Evolutionary conservation across 1,140 invertebrate species (phyloP).

Genomic region (Sarcophaga bullata): DNA sequence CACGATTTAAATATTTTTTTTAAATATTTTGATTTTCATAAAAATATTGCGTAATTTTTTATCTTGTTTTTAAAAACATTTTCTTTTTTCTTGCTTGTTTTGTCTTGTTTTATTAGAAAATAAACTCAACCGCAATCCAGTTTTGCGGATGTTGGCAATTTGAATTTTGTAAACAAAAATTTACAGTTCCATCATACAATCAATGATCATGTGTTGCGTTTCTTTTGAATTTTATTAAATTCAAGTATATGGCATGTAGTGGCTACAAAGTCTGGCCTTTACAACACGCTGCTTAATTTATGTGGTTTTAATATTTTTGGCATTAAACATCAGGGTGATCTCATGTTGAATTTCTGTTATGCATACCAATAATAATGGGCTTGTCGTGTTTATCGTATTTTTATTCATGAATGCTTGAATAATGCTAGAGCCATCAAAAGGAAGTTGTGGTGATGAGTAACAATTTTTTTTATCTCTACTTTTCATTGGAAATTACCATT

Average conservation of each 20-base stretch:
- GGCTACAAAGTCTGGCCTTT: too few relatives aligned
- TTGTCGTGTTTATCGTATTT: too few relatives aligned
- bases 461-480: too few relatives aligned
- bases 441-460: too few relatives aligned
- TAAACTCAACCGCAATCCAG: background rate
- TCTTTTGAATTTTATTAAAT: background rate
- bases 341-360: background rate
- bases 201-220: background rate
- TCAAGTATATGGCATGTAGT: too few relatives aligned
- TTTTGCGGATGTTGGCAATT: constrained; percentile 13
- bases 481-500: too few relatives aligned
- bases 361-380: too few relatives aligned
- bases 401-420: too few relatives aligned
- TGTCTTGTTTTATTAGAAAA: background rate
- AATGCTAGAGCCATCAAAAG: too few relatives aligned
- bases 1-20: background rate
- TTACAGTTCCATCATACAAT: background rate
- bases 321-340: background rate
- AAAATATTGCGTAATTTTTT: background rate
- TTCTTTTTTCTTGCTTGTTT: too few relatives aligned
- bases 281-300: background rate
- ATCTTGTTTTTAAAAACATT: background rate
- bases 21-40: background rate
- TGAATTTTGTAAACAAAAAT: background rate
- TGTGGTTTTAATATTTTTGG: background rate